Evolutionary conservation across 1,140 invertebrate genomes (phyloP).

Genomic region (Kradibia gibbosae): DNA sequence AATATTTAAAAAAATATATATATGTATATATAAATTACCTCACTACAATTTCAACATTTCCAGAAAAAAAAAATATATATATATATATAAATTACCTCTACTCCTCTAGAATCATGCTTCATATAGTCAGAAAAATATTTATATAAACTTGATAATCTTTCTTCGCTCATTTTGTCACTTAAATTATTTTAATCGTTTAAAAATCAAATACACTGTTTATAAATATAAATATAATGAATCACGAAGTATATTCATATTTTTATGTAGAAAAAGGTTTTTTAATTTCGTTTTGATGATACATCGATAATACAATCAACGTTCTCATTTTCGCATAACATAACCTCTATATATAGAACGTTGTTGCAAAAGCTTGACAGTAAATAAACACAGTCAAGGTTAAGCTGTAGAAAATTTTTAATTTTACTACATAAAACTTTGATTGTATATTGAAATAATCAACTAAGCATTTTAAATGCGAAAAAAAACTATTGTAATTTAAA

Average conservation of each 20-base stretch:
- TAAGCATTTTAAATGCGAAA: background rate
- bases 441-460: background rate
- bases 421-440: background rate
- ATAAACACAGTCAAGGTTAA: slow-evolving; percentile 29
- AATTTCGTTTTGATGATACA: background rate
- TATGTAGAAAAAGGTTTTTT: background rate
- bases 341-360: slow-evolving; percentile 38
- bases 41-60: slow-evolving; percentile 46
- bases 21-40: no score
- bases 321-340: slow-evolving; percentile 38
- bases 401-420: background rate
- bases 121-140: slow-evolving; percentile 64
- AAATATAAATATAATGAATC: slow-evolving; percentile 23
- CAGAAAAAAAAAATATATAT: no score
- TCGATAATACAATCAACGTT: background rate
- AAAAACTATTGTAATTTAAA: background rate
- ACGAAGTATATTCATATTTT: slow-evolving; percentile 37
- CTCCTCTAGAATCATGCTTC: slow-evolving; percentile 67
- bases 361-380: slow-evolving; percentile 29
- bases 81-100: slow-evolving; percentile 66
- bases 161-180: slow-evolving; percentile 16
- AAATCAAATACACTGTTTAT: slow-evolving; percentile 7
- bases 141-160: slow-evolving; percentile 41
- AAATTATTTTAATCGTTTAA: background rate
- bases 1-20: no score